Evolutionary conservation across 2,113 vertebrate genomes (phyloP).

Genomic region (Rhipidura dahli): DNA sequence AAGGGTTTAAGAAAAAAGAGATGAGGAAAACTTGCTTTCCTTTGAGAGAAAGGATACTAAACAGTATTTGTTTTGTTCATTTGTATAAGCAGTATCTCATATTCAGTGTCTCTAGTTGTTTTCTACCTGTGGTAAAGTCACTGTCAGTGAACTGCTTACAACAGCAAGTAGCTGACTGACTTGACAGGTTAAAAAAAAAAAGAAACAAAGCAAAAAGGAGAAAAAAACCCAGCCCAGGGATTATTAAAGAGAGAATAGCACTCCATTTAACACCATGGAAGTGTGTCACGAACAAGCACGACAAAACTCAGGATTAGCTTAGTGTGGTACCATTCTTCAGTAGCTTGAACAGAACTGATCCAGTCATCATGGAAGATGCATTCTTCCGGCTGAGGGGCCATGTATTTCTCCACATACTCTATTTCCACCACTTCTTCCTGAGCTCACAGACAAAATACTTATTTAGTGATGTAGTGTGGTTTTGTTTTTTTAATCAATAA

Average conservation of each 20-base stretch:
- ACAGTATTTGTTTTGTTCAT: neutral
- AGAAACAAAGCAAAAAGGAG: neutral
- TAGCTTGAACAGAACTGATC: slow-evolving; percentile 90
- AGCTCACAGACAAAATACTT: slow-evolving; percentile 21
- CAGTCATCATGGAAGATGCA: slow-evolving; percentile 97
- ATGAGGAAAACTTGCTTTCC: neutral
- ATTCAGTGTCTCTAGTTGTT: neutral
- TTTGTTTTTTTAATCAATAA: neutral
- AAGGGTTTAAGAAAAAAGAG: neutral
- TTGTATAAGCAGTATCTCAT: neutral
- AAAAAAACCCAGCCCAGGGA: neutral
- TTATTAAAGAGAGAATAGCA: neutral
- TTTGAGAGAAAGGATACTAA: neutral
- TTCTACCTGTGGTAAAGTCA: neutral
- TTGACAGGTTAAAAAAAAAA: neutral
- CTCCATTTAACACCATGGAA: neutral
- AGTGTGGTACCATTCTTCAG: slow-evolving; percentile 86
- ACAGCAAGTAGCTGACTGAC: neutral
- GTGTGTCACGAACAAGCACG: neutral
- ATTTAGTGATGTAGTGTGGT: neutral
- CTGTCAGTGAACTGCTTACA: neutral
- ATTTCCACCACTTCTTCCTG: slow-evolving; percentile 98
- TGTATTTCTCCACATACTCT: slow-evolving; percentile 92
- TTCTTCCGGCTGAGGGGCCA: slow-evolving; percentile 92
- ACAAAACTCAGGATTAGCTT: neutral